phyloP scores from a whole-genome alignment of 2,888 invertebrate genomes.

The Steinernema hermaphroditum region DNA sequence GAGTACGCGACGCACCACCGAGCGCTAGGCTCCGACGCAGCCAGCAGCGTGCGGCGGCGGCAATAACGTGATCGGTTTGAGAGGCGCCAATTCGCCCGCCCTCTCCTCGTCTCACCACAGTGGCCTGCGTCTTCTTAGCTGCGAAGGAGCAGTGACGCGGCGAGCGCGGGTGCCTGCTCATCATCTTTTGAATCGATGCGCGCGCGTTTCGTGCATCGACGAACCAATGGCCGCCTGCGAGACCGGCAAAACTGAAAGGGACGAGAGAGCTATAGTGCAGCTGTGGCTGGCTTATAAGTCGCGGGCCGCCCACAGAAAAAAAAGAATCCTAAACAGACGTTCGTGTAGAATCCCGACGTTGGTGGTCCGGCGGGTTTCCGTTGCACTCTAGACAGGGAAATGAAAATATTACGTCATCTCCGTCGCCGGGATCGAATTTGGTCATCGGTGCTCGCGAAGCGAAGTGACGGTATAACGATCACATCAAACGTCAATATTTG shows the following conservation, averaged over 20 bases:
- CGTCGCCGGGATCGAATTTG: background rate
- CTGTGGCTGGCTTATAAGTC: background rate
- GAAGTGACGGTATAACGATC: constrained; percentile 9
- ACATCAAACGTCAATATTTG: constrained; percentile 18
- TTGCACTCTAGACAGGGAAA: too few relatives aligned
- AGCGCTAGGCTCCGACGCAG: constrained; percentile 16
- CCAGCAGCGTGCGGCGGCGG: background rate
- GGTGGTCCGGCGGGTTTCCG: too few relatives aligned
- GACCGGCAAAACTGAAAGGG: background rate
- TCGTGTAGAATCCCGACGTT: too few relatives aligned
- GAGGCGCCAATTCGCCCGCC: constrained; percentile 27
- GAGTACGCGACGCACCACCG: constrained; percentile 16
- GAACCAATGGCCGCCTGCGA: background rate
- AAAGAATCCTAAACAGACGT: too few relatives aligned
- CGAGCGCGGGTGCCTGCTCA: constrained; percentile 9
- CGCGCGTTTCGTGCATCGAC: background rate
- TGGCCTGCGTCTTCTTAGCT: constrained; percentile 10
- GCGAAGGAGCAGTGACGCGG: constrained; percentile 12
- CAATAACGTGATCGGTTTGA: constrained; percentile 11
- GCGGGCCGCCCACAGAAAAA: constrained; percentile 13
- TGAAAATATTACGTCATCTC: too few relatives aligned
- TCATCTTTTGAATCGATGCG: constrained; percentile 24
- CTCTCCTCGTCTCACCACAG: background rate
- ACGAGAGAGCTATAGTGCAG: background rate
- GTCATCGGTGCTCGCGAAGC: background rate